Conservation (phyloP, 2,888 invertebrate genomes). For the Diploptera punctata region DNA sequence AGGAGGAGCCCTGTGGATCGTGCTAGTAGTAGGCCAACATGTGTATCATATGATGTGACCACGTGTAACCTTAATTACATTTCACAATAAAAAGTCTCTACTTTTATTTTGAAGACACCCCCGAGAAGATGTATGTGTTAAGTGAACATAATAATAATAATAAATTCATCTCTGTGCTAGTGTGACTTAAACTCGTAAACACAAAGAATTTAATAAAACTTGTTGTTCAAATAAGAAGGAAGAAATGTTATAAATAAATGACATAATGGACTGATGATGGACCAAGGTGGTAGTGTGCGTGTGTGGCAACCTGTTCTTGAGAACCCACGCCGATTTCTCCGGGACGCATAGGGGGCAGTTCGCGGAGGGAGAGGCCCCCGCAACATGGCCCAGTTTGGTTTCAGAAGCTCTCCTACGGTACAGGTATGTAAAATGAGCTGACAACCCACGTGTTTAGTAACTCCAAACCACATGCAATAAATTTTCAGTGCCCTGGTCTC, state of each 20-base stretch:
- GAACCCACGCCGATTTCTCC: conserved; percentile 13
- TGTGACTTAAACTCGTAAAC: no score
- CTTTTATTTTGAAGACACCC: no score
- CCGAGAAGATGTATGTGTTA: no score
- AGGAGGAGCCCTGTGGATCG: not conserved
- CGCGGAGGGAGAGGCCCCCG: conserved; percentile 15
- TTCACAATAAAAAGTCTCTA: not conserved
- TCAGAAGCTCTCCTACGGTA: conserved; percentile 69
- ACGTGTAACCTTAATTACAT: conserved; percentile 27
- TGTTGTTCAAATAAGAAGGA: no score
- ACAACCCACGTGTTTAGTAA: no score
- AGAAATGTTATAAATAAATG: not conserved
- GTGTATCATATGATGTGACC: conserved; percentile 25
- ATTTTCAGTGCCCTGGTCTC: no score
- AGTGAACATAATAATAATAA: no score
- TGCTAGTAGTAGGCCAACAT: conserved; percentile 1
- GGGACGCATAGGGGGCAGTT: not conserved
- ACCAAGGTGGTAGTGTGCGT: not conserved
- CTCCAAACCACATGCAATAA: no score
- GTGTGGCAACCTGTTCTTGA: conserved; percentile 5
- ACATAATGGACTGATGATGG: not conserved
- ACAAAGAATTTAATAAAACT: no score
- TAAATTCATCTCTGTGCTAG: no score
- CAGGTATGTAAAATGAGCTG: conserved; percentile 65
- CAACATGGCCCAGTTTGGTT: conserved; percentile 72